Evolutionary conservation across 2,113 vertebrate genomes (phyloP), one percentile per base, ranked within the genome.

Genomic region (Casuarius casuarius): DNA sequence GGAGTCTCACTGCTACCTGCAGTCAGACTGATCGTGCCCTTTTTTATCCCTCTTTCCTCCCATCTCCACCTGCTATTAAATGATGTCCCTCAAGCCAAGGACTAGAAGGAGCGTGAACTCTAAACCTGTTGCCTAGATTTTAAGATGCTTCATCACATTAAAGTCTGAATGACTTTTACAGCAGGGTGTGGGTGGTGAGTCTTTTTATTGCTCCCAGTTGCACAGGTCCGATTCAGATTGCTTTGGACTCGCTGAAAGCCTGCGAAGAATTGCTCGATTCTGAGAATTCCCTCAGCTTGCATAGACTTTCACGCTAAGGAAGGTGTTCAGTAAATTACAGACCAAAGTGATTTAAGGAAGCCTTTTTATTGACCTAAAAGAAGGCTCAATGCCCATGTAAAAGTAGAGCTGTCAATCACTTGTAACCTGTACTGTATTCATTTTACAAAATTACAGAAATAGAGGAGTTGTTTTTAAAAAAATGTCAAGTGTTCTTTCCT

Each of bases 381-480:
- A 68, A 87, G 29, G 59, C 71, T 92, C 49, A 44, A 4, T 71
- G 49, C 49, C 87, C 46, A 59, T 94, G 63, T 91, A 84, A 94
- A 95, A 96, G 82, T 68, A 90, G 70, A 95, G 31, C 48, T 67
- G 42, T 85, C 92, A 87, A 17, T 88, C 20, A 4, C 77, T 84
- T 7, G 2, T 84, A 84, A 85, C 52, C 12, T 46, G 44, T 58
- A n/a, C 40, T 42, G 26, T 78, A 48, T 79, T 91, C 2, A 29
- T 82, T 79, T 83, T 48, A 28, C n/a, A 84, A 78, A 76, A 79
- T 75, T 51, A 61, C 84, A 79, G 48, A 86, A 54, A 44, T 35
- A 83, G 61, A 84, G 26, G 29, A 90, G 26, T 77, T 76, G 20
- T 58, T 59, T 23, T 65, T 15, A 59, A 88, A 84, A 56, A 51